phyloP scores from a whole-genome alignment of 1,140 invertebrate genomes.

The Apis dorsata region DNA sequence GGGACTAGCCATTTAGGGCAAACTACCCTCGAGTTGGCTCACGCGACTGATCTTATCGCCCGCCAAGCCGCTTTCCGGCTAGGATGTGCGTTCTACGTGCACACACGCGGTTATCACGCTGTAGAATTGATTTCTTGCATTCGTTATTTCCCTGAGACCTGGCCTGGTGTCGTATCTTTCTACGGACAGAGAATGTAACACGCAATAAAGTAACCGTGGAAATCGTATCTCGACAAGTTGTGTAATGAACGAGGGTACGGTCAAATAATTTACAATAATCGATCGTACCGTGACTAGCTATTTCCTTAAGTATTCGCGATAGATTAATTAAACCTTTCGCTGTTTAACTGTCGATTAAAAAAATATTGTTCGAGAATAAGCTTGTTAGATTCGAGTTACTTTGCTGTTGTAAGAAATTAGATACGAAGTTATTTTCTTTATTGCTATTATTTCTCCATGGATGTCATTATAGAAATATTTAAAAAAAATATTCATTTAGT shows the following conservation, averaged over 20 bases:
- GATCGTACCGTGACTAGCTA: too few species aligned
- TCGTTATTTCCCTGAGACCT: slow-evolving; percentile 63
- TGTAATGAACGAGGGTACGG: background rate
- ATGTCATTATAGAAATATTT: too few species aligned
- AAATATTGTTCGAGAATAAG: too few species aligned
- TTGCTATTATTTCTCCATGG: too few species aligned
- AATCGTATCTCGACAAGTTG: slow-evolving; percentile 16
- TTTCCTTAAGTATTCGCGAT: too few species aligned
- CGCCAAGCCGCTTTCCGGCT: slow-evolving; percentile 54
- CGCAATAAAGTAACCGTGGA: background rate
- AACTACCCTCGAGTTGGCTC: slow-evolving; percentile 68
- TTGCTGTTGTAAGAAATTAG: too few species aligned
- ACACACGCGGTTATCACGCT: slow-evolving; percentile 50
- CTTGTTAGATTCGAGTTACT: too few species aligned
- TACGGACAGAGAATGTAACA: slow-evolving; percentile 30
- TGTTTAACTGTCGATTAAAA: too few species aligned
- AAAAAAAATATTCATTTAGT: too few species aligned
- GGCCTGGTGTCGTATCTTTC: slow-evolving; percentile 26
- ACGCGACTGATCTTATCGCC: slow-evolving; percentile 74
- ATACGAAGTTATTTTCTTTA: too few species aligned
- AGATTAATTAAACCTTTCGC: too few species aligned
- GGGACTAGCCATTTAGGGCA: slow-evolving; percentile 70
- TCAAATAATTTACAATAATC: background rate
- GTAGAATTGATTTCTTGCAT: slow-evolving; percentile 68
- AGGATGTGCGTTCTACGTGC: slow-evolving; percentile 36